Evolutionary conservation across 2,113 vertebrate species (phyloP).

Genomic region (Casuarius casuarius): DNA sequence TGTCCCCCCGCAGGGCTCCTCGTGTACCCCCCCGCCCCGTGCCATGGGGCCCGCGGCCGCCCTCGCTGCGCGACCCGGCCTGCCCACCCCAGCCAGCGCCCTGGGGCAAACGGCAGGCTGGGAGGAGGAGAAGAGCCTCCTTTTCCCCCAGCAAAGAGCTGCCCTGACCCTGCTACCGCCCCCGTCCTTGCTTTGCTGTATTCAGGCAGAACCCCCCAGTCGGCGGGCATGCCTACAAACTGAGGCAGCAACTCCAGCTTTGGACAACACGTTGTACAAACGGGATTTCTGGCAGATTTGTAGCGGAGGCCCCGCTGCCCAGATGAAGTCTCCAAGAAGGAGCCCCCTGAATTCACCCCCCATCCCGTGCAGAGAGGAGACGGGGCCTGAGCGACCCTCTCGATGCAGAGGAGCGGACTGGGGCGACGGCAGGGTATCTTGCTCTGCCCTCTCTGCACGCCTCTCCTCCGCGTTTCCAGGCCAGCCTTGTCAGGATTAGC

Average conservation of each 20-base stretch:
- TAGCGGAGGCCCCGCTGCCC: background rate
- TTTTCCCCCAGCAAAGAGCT: background rate
- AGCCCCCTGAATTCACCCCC: background rate
- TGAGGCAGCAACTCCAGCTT: background rate
- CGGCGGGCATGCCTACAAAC: background rate
- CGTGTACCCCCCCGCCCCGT: too few relatives aligned
- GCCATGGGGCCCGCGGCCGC: too few relatives aligned
- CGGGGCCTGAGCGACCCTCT: background rate
- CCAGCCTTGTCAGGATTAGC: background rate
- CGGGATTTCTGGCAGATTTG: background rate
- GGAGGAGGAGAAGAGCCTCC: too few relatives aligned
- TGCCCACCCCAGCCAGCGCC: too few relatives aligned
- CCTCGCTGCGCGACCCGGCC: too few relatives aligned
- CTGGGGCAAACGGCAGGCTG: too few relatives aligned
- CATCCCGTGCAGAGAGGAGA: background rate
- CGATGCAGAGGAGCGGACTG: background rate
- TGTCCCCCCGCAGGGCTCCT: background rate
- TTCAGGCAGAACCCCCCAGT: background rate
- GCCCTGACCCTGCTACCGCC: rapidly evolving
- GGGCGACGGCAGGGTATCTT: background rate
- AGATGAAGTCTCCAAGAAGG: background rate
- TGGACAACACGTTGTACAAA: background rate
- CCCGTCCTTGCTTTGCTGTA: background rate
- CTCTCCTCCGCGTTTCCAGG: background rate
- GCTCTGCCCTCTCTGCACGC: background rate